Evolutionary conservation across 2,888 invertebrate genomes (phyloP).

Genomic region (Ischnus inquisitorius): DNA sequence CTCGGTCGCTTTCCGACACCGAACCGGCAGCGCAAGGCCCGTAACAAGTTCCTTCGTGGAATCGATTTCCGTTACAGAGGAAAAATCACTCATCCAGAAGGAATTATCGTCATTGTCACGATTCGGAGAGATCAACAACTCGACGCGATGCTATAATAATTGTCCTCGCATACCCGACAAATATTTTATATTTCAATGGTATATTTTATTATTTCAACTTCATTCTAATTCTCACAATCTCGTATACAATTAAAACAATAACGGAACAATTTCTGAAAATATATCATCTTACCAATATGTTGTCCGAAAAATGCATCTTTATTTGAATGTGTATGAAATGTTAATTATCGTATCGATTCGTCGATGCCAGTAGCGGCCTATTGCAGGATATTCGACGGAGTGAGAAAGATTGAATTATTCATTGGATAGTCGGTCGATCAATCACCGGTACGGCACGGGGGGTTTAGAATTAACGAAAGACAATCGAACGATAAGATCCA

Average conservation of each 20-base stretch:
- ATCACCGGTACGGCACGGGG: neutral
- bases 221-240: too few relatives aligned
- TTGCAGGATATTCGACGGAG: neutral
- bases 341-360: neutral
- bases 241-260: too few relatives aligned
- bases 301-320: neutral
- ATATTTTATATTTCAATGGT: too few relatives aligned
- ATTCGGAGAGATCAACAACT: neutral
- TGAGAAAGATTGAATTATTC: neutral
- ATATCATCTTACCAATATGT: too few relatives aligned
- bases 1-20: conserved; percentile 16
- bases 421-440: neutral
- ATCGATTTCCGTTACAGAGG: conserved; percentile 48
- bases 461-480: conserved; percentile 13
- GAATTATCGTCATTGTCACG: neutral
- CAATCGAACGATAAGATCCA: conserved; percentile 2
- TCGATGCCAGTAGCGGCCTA: neutral
- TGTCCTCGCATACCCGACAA: too few relatives aligned
- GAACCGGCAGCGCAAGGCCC: conserved; percentile 16
- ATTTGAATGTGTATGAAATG: too few relatives aligned
- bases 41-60: conserved; percentile 54
- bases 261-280: too few relatives aligned
- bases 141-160: neutral
- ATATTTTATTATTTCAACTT: too few relatives aligned
- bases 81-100: neutral